Conservation (phyloP, 2,797 vertebrate genomes). For the Coregonus ussuriensis region DNA sequence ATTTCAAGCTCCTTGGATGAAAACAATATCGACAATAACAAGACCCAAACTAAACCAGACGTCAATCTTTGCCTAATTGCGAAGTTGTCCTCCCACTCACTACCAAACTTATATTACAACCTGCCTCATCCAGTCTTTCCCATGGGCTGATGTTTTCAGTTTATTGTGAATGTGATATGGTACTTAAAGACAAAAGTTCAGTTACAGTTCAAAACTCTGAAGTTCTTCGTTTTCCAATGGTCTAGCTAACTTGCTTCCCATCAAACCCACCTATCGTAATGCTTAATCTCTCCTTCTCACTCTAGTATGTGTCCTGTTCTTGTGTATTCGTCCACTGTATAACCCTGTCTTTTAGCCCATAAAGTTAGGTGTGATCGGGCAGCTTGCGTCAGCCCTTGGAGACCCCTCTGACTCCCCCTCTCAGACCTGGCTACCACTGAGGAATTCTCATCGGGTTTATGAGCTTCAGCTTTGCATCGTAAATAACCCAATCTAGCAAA, state of each 20-base stretch:
- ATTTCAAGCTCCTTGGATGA: constrained; percentile 42
- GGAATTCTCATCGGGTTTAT: constrained; percentile 65
- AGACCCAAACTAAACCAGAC: background rate
- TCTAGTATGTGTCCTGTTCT: constrained; percentile 32
- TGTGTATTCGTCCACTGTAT: constrained; percentile 35
- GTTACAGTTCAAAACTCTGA: background rate
- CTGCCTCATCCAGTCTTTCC: background rate
- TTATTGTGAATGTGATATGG: background rate
- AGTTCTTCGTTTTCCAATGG: background rate
- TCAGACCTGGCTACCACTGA: constrained; percentile 20
- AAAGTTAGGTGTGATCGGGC: constrained; percentile 52
- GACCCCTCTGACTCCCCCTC: constrained; percentile 17
- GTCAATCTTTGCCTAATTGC: constrained; percentile 2
- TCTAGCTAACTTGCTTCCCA: background rate
- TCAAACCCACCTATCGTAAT: background rate
- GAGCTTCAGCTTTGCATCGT: constrained; percentile 61
- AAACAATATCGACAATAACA: constrained; percentile 30
- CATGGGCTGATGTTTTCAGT: background rate
- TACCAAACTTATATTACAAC: background rate
- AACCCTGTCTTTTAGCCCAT: constrained; percentile 43
- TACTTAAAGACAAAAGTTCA: background rate
- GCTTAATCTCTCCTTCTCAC: constrained; percentile 31
- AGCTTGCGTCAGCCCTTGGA: constrained; percentile 42
- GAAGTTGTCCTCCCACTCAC: background rate
- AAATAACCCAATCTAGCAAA: constrained; percentile 63